Percentiles rank a stretch among this genome's conserved stretches.
Conservation (phyloP, 1,140 invertebrate genomes). For the Laodelphax striatellus region DNA sequence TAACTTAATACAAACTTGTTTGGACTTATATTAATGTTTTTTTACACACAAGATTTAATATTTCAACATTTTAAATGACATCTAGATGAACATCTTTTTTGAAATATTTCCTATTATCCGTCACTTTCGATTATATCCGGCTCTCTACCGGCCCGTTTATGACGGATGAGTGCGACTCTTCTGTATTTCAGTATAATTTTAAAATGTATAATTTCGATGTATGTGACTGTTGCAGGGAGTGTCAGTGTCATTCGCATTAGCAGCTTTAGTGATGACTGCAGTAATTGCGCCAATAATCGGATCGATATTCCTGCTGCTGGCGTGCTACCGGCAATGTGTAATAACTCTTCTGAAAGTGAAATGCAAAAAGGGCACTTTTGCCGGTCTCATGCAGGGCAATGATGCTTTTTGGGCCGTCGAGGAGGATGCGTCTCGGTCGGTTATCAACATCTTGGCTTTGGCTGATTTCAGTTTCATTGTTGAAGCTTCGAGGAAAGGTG, state of each 20-base stretch:
- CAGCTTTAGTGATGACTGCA: background rate
- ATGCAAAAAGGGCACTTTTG: slow-evolving; percentile 22
- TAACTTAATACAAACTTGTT: too few relatives aligned
- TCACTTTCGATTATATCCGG: too few relatives aligned
- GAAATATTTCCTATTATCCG: too few relatives aligned
- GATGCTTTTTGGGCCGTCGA: slow-evolving; percentile 41
- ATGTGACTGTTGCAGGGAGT: slow-evolving; percentile 7
- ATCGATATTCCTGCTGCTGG: background rate
- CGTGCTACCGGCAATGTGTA: slow-evolving; percentile 6
- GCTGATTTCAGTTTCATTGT: slow-evolving; percentile 29
- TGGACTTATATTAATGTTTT: too few relatives aligned
- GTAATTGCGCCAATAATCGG: slow-evolving; percentile 6
- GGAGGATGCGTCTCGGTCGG: slow-evolving; percentile 30
- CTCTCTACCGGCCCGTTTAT: too few relatives aligned
- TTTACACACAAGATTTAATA: too few relatives aligned
- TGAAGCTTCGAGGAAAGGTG: background rate
- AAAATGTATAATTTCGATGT: too few relatives aligned
- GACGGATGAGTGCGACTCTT: too few relatives aligned
- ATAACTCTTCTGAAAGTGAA: background rate
- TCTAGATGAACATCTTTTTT: too few relatives aligned
- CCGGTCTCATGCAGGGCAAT: slow-evolving; percentile 34
- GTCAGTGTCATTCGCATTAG: background rate
- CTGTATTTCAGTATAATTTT: too few relatives aligned
- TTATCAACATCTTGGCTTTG: slow-evolving; percentile 35
- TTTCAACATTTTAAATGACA: too few relatives aligned